Evolutionary conservation across 2,113 vertebrate genomes (phyloP).

Genomic region (Perca schrenkii): DNA sequence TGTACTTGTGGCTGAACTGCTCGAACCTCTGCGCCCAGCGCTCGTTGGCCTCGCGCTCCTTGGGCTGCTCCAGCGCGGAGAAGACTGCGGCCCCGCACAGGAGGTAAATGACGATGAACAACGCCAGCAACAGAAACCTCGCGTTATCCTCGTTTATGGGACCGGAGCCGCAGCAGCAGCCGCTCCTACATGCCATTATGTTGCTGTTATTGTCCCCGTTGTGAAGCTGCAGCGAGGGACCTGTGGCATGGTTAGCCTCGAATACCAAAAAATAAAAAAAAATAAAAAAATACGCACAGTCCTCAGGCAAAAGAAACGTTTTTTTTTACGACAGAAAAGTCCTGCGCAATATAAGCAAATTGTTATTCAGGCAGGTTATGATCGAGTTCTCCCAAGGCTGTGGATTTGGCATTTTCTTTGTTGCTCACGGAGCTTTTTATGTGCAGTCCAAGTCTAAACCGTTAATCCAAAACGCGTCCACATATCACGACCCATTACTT

Average conservation of each 20-base stretch:
- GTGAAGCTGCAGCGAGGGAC: constrained; percentile 32
- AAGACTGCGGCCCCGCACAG: constrained; percentile 95
- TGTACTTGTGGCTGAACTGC: constrained; percentile 90
- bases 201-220: constrained; percentile 41
- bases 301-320: neutral
- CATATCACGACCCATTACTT: neutral
- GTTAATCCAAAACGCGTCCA: neutral
- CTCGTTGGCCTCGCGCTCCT: constrained; percentile 90
- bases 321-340: constrained; percentile 29
- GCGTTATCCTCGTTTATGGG: constrained; percentile 93
- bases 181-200: constrained; percentile 90
- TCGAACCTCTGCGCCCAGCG: constrained; percentile 91
- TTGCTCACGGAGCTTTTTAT: neutral
- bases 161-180: constrained; percentile 86
- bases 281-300: neutral
- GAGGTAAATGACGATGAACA: constrained; percentile 91
- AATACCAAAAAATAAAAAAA: neutral
- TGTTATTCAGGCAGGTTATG: neutral
- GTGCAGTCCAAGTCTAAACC: neutral
- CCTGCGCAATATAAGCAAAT: neutral
- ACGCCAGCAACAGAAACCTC: constrained; percentile 91
- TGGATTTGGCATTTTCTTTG: neutral
- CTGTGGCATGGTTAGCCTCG: constrained; percentile 60
- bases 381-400: neutral
- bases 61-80: constrained; percentile 93